phyloP scores from a whole-genome alignment of 2,888 invertebrate genomes.

The Willowsia nigromaculata region DNA sequence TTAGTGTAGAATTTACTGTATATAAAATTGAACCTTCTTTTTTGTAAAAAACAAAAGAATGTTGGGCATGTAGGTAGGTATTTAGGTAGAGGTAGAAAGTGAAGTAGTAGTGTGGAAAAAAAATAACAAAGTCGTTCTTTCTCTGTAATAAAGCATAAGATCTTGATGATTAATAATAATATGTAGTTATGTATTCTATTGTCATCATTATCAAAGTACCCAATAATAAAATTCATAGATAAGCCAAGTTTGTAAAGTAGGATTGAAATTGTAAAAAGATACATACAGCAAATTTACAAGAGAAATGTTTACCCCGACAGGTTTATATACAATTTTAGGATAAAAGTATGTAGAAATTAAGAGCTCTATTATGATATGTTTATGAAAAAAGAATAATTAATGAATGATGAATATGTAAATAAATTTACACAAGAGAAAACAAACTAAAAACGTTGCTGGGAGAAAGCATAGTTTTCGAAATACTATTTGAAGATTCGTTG shows the following conservation, averaged over 20 bases:
- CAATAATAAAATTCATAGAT: no score
- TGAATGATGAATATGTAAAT: background rate
- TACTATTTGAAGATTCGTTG: no score
- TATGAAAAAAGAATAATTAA: background rate
- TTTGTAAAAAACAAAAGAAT: no score
- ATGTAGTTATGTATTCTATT: background rate
- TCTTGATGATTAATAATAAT: no score
- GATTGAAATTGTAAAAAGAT: slow-evolving; percentile 7
- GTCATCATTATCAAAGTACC: background rate
- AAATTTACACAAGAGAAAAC: background rate
- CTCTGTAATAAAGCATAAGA: background rate
- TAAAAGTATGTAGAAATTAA: background rate
- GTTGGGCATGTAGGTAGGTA: no score
- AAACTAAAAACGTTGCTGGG: background rate
- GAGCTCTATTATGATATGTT: background rate
- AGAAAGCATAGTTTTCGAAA: no score
- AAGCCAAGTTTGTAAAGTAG: no score
- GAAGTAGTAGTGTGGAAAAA: background rate
- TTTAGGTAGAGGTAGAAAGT: background rate
- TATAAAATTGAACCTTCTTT: no score
- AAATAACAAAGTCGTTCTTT: slow-evolving; percentile 16
- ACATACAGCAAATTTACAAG: background rate
- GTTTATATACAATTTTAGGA: no score
- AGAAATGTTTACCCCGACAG: slow-evolving; percentile 26
- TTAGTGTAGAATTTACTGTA: no score